Percentiles rank a stretch among this genome's conserved stretches.
phyloP scores from a whole-genome alignment of 2,797 vertebrate genomes.

The Catostomus latipinnis region DNA sequence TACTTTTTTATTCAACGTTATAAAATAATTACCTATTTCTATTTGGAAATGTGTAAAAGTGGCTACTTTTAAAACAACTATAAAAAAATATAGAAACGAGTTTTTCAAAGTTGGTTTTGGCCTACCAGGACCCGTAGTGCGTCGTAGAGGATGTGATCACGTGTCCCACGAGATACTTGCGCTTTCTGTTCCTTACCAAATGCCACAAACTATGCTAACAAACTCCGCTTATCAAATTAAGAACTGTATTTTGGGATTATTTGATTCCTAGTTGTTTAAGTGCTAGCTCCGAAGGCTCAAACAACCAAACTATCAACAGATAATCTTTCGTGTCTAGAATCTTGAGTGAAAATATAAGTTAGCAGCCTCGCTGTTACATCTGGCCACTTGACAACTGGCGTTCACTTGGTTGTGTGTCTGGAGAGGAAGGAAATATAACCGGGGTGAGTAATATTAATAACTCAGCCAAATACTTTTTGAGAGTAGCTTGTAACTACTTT shows the following conservation, averaged over 20 bases:
- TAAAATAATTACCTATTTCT: no score
- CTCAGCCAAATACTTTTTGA: not conserved
- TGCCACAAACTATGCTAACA: slow-evolving; percentile 45
- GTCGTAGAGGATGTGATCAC: slow-evolving; percentile 66
- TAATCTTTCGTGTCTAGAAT: slow-evolving; percentile 14
- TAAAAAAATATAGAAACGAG: not conserved
- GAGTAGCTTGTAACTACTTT: not conserved
- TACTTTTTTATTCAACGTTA: no score
- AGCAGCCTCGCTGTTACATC: slow-evolving; percentile 14
- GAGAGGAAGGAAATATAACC: slow-evolving; percentile 45
- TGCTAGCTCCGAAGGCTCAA: not conserved
- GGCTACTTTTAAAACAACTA: not conserved
- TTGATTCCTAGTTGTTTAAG: not conserved
- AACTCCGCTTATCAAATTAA: not conserved
- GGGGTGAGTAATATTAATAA: slow-evolving; percentile 35
- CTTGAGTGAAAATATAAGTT: slow-evolving; percentile 30
- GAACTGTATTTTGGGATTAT: not conserved
- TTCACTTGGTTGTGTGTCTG: slow-evolving; percentile 41
- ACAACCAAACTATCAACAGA: not conserved
- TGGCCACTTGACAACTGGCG: slow-evolving; percentile 44
- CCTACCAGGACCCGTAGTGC: slow-evolving; percentile 70
- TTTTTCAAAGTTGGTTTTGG: not conserved
- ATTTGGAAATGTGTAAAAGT: no score
- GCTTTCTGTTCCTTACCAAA: slow-evolving; percentile 57
- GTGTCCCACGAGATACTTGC: slow-evolving; percentile 59